These are phyloP conservation scores for Ciconia stormi DNA, from an alignment of 2,113 vertebrate species.

Conservation along the genomic window DNA sequence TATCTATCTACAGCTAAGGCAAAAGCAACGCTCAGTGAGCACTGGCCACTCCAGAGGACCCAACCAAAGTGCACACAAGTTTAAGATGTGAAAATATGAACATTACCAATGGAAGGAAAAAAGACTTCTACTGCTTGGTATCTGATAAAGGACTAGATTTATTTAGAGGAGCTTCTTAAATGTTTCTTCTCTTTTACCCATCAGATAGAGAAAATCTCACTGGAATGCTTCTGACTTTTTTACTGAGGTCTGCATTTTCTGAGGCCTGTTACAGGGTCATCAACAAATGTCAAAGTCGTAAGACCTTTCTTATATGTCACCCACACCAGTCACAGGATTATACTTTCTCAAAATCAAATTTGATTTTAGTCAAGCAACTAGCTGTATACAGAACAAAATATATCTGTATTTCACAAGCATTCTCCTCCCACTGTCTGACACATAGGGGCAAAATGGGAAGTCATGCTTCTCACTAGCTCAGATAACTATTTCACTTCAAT, in stretches of 20 bases:
- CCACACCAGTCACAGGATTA: not conserved
- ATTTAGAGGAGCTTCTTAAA: not conserved
- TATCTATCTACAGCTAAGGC: not conserved
- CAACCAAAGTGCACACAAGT: not conserved
- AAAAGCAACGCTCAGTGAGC: not conserved
- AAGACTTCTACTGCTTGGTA: not conserved
- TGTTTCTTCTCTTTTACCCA: not conserved
- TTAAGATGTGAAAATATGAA: not conserved
- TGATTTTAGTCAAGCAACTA: not conserved
- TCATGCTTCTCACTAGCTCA: not conserved
- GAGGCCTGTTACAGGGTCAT: not conserved
- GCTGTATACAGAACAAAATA: not conserved
- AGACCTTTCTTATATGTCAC: not conserved
- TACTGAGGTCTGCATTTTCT: not conserved
- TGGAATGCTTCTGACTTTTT: not conserved
- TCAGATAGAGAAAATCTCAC: not conserved
- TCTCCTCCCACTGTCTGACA: not conserved
- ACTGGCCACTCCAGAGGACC: not conserved
- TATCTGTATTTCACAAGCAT: not conserved
- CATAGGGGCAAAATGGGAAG: not conserved
- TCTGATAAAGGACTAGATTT: not conserved
- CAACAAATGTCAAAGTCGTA: not conserved
- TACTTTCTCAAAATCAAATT: not conserved
- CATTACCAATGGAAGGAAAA: not conserved
- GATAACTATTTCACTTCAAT: not conserved